A percentile compares a stretch with the other conserved stretches of the same genome.
Evolutionary conservation across 2,113 vertebrate genomes (phyloP).

Genomic region (Albula glossodonta): DNA sequence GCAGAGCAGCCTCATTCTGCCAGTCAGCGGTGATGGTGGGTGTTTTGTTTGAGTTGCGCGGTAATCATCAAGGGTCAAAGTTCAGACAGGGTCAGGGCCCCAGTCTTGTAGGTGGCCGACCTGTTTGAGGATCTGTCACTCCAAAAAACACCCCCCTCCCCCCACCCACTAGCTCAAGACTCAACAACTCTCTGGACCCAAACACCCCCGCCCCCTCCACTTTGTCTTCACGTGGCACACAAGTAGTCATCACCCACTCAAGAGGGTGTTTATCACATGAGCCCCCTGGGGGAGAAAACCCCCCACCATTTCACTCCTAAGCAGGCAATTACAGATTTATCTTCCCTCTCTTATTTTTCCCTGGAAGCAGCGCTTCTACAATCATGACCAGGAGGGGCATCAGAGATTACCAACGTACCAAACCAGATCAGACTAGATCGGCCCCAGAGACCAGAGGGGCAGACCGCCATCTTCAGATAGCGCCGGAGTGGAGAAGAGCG

Average conservation of each 20-base stretch:
- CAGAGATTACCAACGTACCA: background rate
- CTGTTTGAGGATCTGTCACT: background rate
- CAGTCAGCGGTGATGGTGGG: background rate
- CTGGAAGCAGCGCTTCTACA: conserved; percentile 40
- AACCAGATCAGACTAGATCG: background rate
- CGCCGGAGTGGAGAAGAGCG: background rate
- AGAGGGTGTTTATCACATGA: background rate
- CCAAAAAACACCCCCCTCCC: background rate
- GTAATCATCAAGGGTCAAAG: conserved; percentile 47
- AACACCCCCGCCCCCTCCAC: conserved; percentile 24
- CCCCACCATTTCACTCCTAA: conserved; percentile 54
- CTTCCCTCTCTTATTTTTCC: conserved; percentile 42
- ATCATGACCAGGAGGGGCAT: background rate
- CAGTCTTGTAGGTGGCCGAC: background rate
- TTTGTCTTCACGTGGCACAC: background rate
- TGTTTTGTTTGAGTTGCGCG: background rate
- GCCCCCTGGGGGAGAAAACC: background rate
- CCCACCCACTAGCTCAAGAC: background rate
- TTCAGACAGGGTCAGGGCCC: conserved; percentile 46
- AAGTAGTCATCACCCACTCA: conserved; percentile 26
- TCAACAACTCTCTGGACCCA: conserved; percentile 35
- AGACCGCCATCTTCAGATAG: background rate
- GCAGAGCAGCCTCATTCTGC: background rate
- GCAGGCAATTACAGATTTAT: conserved; percentile 57
- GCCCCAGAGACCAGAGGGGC: background rate